These are phyloP conservation scores for Nothoprocta perdicaria DNA, from an alignment of 2,113 vertebrate genomes.

Conservation along the genomic window DNA sequence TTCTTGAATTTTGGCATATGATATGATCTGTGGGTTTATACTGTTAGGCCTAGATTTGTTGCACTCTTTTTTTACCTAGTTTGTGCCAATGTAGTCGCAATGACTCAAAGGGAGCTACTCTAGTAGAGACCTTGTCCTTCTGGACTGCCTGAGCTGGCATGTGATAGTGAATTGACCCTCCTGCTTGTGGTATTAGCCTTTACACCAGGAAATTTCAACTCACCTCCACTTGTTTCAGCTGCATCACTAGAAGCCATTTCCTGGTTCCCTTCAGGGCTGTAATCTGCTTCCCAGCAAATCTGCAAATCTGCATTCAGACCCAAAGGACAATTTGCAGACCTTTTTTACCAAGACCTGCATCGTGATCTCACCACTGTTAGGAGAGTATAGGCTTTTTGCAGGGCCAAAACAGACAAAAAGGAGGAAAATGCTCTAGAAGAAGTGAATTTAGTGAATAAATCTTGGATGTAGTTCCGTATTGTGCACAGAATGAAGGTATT, in stretches of 20 bases:
- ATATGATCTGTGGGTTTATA: not conserved
- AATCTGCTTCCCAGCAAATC: not conserved
- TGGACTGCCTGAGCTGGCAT: rapidly evolving
- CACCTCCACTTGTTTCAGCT: rapidly evolving
- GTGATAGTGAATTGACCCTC: not conserved
- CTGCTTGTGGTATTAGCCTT: not conserved
- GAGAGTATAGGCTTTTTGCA: not conserved
- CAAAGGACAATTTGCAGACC: not conserved
- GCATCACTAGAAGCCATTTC: not conserved
- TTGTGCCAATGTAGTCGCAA: not conserved
- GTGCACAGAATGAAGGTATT: not conserved
- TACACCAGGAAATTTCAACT: not conserved
- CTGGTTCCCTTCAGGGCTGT: not conserved
- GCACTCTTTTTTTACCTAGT: rapidly evolving
- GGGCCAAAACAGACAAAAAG: not conserved
- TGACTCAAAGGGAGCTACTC: not conserved
- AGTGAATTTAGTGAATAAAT: not conserved
- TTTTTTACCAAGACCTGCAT: not conserved
- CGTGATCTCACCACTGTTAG: not conserved
- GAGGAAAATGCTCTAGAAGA: not conserved
- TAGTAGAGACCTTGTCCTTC: not conserved
- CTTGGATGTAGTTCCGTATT: not conserved
- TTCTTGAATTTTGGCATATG: not conserved
- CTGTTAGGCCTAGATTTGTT: not conserved
- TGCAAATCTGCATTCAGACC: not conserved